Evolutionary conservation across 35 echinoderm and acorn worm species (phyloP), one percentile per base, ranked within the genome.

Genomic region (Holothuria glaberrima): DNA sequence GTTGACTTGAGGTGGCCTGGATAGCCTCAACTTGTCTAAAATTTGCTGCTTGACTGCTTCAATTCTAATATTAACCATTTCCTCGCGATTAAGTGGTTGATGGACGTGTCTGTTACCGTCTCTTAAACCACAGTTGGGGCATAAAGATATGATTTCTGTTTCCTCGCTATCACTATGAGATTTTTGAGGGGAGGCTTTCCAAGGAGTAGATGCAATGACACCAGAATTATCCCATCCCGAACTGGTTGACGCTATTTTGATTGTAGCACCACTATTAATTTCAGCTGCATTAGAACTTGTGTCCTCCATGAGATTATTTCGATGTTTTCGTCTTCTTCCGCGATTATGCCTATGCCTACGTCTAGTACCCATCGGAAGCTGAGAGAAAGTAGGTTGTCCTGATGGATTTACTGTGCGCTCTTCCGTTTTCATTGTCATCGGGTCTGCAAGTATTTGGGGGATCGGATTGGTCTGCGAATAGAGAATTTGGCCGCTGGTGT

Each of bases 11-110:
- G 80, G 80, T 34, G 80, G 80, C 34, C 57, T 31, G 17, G 54
- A 35, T 19, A 84, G 57, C 54, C 80, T 21, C 27, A 84, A 63
- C 33, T 84, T 84, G 58, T 84, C 80, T 56, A 84, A 61, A 63
- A 84, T 84, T 63, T 84, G 54, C 13, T 84, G 80, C 61, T 84
- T 84, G 54, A 84, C 57, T 48, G 80, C 80, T 27, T 84, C 80
- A 28, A 84, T 84, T 27, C 80, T 48, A 5, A 84, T 30, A 6
- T 84, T 59, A 16, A 57, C 57, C 54, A 84, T 84, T 29, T 84
- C 80, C 21, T 59, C 25, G 59, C 52, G 80, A 63, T 32, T 63
- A n/a, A 84, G 21, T 13, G 27, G 80, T 30, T 57, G 54, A 84
- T 61, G 28, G 12, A 54, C 12, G 22, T 81, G 44, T 0, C 10